A percentile compares a stretch with the other conserved stretches of the same genome.
Evolutionary conservation across 2,113 vertebrate species (phyloP).

Genomic region (Ramphastos sulfuratus): DNA sequence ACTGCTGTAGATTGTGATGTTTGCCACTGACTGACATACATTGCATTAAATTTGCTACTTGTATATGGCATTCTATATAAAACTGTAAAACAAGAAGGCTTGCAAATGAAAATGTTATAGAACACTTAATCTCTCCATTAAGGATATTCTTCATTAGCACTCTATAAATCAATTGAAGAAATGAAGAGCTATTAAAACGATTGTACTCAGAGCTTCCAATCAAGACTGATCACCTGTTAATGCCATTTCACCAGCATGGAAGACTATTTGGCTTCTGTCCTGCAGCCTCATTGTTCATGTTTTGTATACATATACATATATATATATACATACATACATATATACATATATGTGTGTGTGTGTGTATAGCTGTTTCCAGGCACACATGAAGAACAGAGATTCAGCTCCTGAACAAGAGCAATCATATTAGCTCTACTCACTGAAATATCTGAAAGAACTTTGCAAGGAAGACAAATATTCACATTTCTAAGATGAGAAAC

Average conservation of each 20-base stretch:
- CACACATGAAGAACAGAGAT: not conserved
- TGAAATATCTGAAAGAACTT: not conserved
- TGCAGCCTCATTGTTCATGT: not conserved
- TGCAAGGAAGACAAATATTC: not conserved
- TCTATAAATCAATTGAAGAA: not conserved
- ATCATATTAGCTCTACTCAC: not conserved
- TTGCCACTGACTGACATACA: not conserved
- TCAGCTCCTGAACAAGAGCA: not conserved
- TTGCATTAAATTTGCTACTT: not conserved
- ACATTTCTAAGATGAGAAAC: not conserved
- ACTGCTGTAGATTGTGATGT: not conserved
- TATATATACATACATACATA: no score
- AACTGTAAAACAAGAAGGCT: not conserved
- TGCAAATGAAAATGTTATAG: not conserved
- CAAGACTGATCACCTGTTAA: not conserved
- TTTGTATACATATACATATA: not conserved
- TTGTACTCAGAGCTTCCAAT: not conserved
- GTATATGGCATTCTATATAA: not conserved
- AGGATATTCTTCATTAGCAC: not conserved
- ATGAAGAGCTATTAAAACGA: not conserved
- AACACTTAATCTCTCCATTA: not conserved
- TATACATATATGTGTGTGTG: no score
- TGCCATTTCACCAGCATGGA: not conserved
- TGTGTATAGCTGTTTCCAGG: not conserved
- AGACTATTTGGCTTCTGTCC: not conserved